Evolutionary conservation across 2,797 vertebrate species (phyloP), one percentile per base, ranked within the genome.

Genomic region (Chelmon rostratus): DNA sequence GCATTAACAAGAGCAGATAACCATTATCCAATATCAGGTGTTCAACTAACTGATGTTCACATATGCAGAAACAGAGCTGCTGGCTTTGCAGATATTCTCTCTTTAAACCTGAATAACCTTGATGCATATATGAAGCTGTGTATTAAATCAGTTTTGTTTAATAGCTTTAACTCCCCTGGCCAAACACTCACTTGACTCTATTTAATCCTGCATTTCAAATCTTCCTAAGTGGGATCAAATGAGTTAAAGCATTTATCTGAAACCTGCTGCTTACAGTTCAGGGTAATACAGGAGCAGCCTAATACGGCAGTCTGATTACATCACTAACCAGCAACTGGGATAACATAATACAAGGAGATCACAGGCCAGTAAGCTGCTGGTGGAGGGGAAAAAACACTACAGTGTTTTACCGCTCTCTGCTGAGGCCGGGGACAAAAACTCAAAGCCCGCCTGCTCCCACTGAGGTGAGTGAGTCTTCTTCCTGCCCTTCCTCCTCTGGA

Each of bases 401-500:
- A 18, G 28, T 3, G 42, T 44, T 61, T 69, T 83, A 98, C 98
- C 97, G 91, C 96, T 97, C 28, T 96, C 95, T 61, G 93, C 96
- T 0, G 91, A 84, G 25, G 89, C 87, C 11, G 91, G 87, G 73
- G 94, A 90, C 70, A 94, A 85, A 44, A 96, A 95, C 72, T 97
- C 95, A 0, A 97, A 92, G 53, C 92, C 94, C 56, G 89, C 93
- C 67, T 95, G 94, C 65, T 98, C 96, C 96, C 96, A 97, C 62
- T 84, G 84, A 18, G 94, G 93, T 0, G 94, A 92, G 35, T 73
- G 82, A 59, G 69, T 68, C 90, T 94, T 96, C 79, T 95, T 97
- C 83, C 93, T 96, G 77, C 97, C 96, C 87, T 97, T 97, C 89
- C 95, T 96, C 91, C 98, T 96, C 94, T 96, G 97, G 89, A 99